A percentile compares a stretch with the other conserved stretches of the same genome.
Evolutionary conservation across 2,113 vertebrate species (phyloP).

Genomic region (Microtus pennsylvanicus): DNA sequence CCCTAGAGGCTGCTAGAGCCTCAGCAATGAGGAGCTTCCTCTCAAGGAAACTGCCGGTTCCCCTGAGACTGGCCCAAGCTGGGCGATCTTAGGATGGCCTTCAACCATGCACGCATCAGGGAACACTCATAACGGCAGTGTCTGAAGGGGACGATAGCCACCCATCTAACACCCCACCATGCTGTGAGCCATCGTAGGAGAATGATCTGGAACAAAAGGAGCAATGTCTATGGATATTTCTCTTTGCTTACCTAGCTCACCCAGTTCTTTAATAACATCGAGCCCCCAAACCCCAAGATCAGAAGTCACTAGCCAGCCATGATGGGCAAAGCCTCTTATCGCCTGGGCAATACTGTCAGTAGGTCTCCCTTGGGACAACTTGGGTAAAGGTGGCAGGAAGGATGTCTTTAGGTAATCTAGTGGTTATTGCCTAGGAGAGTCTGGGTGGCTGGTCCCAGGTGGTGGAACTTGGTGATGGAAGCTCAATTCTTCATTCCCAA

Average conservation of each 20-base stretch:
- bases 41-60: not conserved
- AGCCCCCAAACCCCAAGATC: not conserved
- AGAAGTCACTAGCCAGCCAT: not conserved
- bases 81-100: not conserved
- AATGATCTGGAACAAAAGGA: not conserved
- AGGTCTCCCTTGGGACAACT: not conserved
- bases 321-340: not conserved
- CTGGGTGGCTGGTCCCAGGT: not conserved
- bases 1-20: constrained; percentile 77
- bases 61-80: not conserved
- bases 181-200: not conserved
- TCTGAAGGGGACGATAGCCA: not conserved
- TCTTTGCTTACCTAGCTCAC: not conserved
- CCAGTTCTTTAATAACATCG: not conserved
- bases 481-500: not conserved
- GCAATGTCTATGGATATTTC: not conserved
- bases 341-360: not conserved
- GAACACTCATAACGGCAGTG: rapidly evolving
- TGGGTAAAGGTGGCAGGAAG: not conserved
- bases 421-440: not conserved
- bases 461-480: not conserved
- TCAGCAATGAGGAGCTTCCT: not conserved
- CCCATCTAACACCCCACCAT: not conserved
- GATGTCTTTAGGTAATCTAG: not conserved
- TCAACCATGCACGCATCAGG: rapidly evolving